Evolutionary conservation across 2,113 vertebrate genomes (phyloP).

Genomic region (Ochotona curzoniae): DNA sequence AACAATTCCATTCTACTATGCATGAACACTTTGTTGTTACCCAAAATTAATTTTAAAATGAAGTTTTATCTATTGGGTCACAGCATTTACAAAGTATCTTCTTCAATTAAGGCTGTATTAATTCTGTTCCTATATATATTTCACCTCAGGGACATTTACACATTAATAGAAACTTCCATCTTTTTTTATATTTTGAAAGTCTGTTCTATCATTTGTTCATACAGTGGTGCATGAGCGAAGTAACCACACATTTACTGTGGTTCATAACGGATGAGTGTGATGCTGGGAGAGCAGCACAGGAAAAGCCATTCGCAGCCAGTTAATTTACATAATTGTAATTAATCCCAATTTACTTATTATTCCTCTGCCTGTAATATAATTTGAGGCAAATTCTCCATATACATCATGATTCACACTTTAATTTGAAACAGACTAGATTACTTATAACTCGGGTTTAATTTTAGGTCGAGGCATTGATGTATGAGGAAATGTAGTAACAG

Average conservation of each 20-base stretch:
- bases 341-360: constrained; percentile 60
- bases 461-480: constrained; percentile 37
- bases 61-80: not conserved
- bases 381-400: constrained; percentile 34
- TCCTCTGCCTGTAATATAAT: constrained; percentile 59
- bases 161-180: not conserved
- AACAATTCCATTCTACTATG: not conserved
- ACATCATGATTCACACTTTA: constrained; percentile 40
- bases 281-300: constrained; percentile 53
- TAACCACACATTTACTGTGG: constrained; percentile 32
- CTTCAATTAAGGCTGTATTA: constrained; percentile 73
- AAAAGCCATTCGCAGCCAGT: constrained; percentile 59
- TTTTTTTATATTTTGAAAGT: constrained; percentile 62
- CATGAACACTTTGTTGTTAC: not conserved
- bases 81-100: constrained; percentile 53
- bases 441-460: constrained; percentile 35
- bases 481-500: constrained; percentile 35
- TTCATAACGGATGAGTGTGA: constrained; percentile 72
- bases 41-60: not conserved
- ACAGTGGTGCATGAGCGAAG: not conserved
- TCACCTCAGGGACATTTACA: constrained; percentile 39
- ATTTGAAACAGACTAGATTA: constrained; percentile 57
- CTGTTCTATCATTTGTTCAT: constrained; percentile 32
- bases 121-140: not conserved
- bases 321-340: constrained; percentile 76